A percentile compares a stretch with the other conserved stretches of the same genome.
Evolutionary conservation across 1,140 invertebrate genomes (phyloP).

Genomic region (Aphidius ervi): DNA sequence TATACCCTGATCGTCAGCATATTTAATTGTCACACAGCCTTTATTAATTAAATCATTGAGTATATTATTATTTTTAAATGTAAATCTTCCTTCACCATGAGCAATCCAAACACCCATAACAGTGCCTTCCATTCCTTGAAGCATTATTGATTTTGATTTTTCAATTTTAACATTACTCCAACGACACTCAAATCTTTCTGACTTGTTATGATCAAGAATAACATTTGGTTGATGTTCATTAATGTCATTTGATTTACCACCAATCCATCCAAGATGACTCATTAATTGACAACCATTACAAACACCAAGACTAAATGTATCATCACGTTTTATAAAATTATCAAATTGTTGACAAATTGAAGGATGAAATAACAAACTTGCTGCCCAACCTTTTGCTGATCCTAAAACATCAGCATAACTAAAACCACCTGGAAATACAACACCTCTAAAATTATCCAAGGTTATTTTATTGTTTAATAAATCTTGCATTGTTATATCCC

Average conservation of each 20-base stretch:
- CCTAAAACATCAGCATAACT: conserved; percentile 96
- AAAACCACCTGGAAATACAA: conserved; percentile 96
- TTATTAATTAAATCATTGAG: conserved; percentile 57
- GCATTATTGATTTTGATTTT: conserved; percentile 75
- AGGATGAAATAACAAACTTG: conserved; percentile 74
- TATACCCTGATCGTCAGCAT: conserved; percentile 74
- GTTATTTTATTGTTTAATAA: conserved; percentile 65
- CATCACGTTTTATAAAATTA: conserved; percentile 67
- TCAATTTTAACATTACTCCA: conserved; percentile 81
- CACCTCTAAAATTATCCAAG: conserved; percentile 77
- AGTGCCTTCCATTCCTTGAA: conserved; percentile 79
- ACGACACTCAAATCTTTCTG: conserved; percentile 87
- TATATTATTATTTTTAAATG: conserved; percentile 55
- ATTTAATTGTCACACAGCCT: conserved; percentile 72
- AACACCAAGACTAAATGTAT: conserved; percentile 94
- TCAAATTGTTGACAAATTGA: conserved; percentile 58
- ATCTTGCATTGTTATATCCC: conserved; percentile 91
- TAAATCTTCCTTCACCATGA: conserved; percentile 89
- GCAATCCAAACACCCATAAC: conserved; percentile 91
- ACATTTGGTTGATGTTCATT: conserved; percentile 57
- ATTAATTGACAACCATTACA: conserved; percentile 98
- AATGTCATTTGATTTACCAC: conserved; percentile 34
- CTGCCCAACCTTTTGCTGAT: conserved; percentile 97
- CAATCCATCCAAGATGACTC: conserved; percentile 79
- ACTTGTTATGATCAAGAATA: conserved; percentile 79